Evolutionary conservation across 2,888 invertebrate genomes (phyloP).

Genomic region (Lamellibrachia satsuma): DNA sequence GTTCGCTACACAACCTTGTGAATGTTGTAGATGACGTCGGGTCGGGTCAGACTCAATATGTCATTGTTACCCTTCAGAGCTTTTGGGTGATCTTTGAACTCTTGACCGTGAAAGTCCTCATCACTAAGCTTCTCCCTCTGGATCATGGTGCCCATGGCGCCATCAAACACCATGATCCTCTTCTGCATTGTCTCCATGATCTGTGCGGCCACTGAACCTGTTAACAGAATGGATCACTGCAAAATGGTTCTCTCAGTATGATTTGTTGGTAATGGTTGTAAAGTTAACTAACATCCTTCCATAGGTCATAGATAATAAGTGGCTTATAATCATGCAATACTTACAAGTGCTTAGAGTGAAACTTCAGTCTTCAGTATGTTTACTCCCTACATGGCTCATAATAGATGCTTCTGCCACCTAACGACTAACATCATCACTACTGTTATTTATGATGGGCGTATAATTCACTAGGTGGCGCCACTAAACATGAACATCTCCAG

Average conservation of each 20-base stretch:
- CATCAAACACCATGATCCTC: constrained; percentile 70
- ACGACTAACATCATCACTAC: not conserved
- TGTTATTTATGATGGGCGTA: not conserved
- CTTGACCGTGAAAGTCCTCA: constrained; percentile 67
- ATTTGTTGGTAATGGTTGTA: too few species aligned
- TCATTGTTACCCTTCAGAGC: constrained; percentile 72
- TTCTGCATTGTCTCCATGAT: constrained; percentile 53
- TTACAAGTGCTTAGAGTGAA: too few species aligned
- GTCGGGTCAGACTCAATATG: constrained; percentile 68
- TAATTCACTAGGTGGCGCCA: not conserved
- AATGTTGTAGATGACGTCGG: constrained; percentile 69
- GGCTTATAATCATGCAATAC: too few species aligned
- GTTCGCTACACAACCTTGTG: constrained; percentile 65
- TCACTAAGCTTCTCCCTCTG: constrained; percentile 68
- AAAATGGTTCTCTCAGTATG: too few species aligned
- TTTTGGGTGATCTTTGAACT: constrained; percentile 66
- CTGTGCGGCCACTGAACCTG: constrained; percentile 19
- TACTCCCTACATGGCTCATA: not conserved
- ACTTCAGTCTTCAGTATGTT: too few species aligned
- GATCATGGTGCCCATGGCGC: constrained; percentile 74
- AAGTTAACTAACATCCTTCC: too few species aligned
- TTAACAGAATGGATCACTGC: not conserved
- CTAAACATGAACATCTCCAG: not conserved
- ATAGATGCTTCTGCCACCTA: not conserved
- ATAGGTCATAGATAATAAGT: too few species aligned